These are phyloP conservation scores for Linurgus olivaceus DNA, from an alignment of 2,797 vertebrate genomes.

Conservation along the genomic window DNA sequence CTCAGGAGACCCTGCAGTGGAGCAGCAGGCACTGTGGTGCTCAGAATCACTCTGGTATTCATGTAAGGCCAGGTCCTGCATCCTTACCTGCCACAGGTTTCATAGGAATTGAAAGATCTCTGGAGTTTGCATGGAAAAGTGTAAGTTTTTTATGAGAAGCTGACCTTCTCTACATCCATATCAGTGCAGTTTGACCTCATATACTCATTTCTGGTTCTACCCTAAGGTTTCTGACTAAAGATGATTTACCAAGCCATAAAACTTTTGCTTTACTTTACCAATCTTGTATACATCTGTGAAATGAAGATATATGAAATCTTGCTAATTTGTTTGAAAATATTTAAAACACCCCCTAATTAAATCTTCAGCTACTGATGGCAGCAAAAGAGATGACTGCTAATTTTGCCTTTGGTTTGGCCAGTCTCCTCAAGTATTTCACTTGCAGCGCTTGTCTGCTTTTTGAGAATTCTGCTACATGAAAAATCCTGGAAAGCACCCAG, in stretches of 20 bases:
- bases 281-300: background rate
- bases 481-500: background rate
- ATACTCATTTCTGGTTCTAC: background rate
- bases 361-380: background rate
- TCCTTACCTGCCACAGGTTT: background rate
- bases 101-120: background rate
- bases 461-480: background rate
- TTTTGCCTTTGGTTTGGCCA: conserved; percentile 9
- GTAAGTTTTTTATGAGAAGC: background rate
- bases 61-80: background rate
- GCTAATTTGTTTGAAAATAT: background rate
- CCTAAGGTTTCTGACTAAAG: background rate
- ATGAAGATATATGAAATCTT: background rate
- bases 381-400: background rate
- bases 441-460: background rate
- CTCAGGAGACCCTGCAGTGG: background rate
- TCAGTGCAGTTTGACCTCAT: background rate
- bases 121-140: background rate
- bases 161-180: background rate
- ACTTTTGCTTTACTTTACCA: background rate
- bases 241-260: background rate
- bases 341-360: background rate
- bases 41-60: background rate
- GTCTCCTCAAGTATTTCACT: background rate
- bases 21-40: background rate